Conservation (phyloP, 2,113 vertebrate species). For the Lipotes vexillifer region DNA sequence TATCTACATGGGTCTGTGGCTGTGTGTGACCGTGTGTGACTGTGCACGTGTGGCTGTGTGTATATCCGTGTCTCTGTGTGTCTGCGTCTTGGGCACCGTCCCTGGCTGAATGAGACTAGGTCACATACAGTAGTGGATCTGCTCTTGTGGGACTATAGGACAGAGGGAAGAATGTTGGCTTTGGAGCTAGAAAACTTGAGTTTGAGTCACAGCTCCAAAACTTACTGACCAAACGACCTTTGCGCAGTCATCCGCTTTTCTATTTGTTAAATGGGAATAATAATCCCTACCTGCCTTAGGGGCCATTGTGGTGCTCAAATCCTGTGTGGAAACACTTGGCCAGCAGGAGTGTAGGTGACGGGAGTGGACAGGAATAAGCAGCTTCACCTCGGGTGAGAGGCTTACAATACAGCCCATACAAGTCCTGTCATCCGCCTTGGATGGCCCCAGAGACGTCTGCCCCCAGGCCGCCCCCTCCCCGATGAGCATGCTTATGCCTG, state of each 20-base stretch:
- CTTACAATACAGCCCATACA: accelerated
- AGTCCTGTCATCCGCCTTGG: neutral
- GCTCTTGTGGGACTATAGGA: neutral
- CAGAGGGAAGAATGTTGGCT: neutral
- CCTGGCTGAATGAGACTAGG: neutral
- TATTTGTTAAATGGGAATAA: neutral
- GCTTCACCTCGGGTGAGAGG: neutral
- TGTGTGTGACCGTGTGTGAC: neutral
- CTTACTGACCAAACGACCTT: neutral
- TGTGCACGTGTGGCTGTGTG: too few species aligned
- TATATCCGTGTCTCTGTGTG: neutral
- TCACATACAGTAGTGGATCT: neutral
- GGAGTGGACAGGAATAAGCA: neutral
- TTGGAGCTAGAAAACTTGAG: neutral
- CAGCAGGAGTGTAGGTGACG: too few species aligned
- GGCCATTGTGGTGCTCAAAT: neutral
- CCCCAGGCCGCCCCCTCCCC: neutral
- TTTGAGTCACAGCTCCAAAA: neutral
- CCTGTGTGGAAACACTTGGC: neutral
- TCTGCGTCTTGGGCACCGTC: neutral
- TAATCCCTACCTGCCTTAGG: neutral
- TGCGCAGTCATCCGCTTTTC: neutral
- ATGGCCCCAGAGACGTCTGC: neutral
- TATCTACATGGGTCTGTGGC: neutral
- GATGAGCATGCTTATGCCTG: accelerated